Evolutionary conservation across 2,888 invertebrate species (phyloP).

Genomic region (Pollenia angustigena): DNA sequence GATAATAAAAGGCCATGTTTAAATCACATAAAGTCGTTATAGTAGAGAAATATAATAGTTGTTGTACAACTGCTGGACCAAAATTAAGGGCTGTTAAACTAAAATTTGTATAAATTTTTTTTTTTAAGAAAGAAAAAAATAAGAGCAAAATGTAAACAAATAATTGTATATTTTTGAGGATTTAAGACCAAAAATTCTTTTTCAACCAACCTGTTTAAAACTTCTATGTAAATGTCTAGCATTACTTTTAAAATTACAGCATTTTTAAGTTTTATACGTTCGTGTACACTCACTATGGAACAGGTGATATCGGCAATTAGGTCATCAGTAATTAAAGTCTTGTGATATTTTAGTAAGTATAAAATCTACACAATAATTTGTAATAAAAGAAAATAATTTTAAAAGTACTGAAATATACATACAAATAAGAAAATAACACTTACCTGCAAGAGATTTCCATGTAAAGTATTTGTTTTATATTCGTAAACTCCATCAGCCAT

Average conservation of each 20-base stretch:
- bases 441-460: slow-evolving; percentile 80
- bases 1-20: slow-evolving; percentile 76
- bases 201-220: slow-evolving; percentile 76
- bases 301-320: slow-evolving; percentile 76
- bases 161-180: neutral
- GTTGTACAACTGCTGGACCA: slow-evolving; percentile 74
- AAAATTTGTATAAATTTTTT: slow-evolving; percentile 29
- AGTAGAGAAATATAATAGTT: slow-evolving; percentile 76
- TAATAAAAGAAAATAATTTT: neutral
- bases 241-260: slow-evolving; percentile 77
- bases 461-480: slow-evolving; percentile 74
- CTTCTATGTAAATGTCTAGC: slow-evolving; percentile 77
- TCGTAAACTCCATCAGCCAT: slow-evolving; percentile 72
- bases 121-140: slow-evolving; percentile 1
- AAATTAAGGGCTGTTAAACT: slow-evolving; percentile 74
- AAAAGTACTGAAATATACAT: neutral
- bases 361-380: slow-evolving; percentile 72
- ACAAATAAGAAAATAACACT: neutral
- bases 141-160: slow-evolving; percentile 1
- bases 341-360: slow-evolving; percentile 74
- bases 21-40: slow-evolving; percentile 72
- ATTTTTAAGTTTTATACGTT: slow-evolving; percentile 76
- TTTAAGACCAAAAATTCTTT: neutral
- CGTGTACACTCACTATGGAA: slow-evolving; percentile 75
- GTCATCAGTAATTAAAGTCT: slow-evolving; percentile 69